Evolutionary conservation across 2,113 vertebrate genomes (phyloP).

Genomic region (Lagopus muta): DNA sequence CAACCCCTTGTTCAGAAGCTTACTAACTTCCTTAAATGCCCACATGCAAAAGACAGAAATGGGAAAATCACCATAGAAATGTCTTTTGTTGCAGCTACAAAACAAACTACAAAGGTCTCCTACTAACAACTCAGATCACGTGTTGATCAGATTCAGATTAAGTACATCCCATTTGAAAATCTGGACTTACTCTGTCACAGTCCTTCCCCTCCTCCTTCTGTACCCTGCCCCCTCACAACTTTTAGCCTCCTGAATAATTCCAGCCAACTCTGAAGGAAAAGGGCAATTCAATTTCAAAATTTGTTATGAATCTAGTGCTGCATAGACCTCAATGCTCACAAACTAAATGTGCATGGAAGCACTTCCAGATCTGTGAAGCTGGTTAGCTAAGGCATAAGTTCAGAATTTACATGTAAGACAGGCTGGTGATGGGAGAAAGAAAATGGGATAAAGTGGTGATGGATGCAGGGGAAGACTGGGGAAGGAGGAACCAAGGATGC

Average conservation of each 20-base stretch:
- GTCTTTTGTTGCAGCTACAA: not conserved
- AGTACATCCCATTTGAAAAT: not conserved
- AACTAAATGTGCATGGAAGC: not conserved
- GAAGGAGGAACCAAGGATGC: not conserved
- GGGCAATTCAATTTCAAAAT: not conserved
- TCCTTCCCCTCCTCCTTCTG: not conserved
- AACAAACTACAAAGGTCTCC: not conserved
- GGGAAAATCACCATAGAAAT: not conserved
- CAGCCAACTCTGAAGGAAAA: not conserved
- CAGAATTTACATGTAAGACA: not conserved
- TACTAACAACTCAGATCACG: not conserved
- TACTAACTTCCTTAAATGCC: not conserved
- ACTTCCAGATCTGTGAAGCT: not conserved
- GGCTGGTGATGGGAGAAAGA: not conserved
- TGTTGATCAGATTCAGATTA: not conserved
- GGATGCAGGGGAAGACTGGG: not conserved
- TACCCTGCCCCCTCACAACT: accelerated
- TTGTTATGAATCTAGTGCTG: not conserved
- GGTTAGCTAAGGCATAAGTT: not conserved
- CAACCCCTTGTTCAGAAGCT: not conserved
- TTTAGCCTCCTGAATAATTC: not conserved
- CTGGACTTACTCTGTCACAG: not conserved
- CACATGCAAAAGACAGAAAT: not conserved
- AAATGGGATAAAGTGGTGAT: not conserved
- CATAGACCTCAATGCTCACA: not conserved